Base-by-base conservation (phyloP, 2,888 invertebrate species). In the Lasioglossum marginatum region DNA sequence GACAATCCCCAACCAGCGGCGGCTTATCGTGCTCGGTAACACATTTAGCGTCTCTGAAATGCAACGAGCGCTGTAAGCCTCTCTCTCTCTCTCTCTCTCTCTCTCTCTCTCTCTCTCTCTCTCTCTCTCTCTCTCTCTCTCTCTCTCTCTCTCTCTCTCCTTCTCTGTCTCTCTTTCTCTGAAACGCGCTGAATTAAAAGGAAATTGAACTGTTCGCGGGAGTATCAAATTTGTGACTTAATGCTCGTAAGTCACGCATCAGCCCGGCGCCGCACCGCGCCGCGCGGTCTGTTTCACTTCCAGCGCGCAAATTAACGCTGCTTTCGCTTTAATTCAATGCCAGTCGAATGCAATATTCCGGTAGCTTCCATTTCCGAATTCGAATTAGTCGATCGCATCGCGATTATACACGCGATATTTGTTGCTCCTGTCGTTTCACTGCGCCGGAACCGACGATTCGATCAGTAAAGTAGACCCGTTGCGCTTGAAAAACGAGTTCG, bases 161-260 rank as follows among this genome's bases (percentile, higher is more conserved):
- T 23, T 45, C 45, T 45, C 45, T 45, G 8, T 6, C 52, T n/a
- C n/a, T 3, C 3, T 10, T 3, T n/a, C n/a, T 57, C n/a, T 12
- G 10, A 10, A n/a, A 4, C 16, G 16, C 48, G 77, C 57, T 78
- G 78, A 86, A 86, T 87, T 83, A 87, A 80, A 86, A 87, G 87
- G 86, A 87, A 87, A 87, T 87, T 87, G 87, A 77, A 87, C 86
- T 87, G 86, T 83, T 85, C 77, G 80, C 72, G 77, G 27, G 52
- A 66, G 75, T 73, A 73, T 79, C 66, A 77, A 84, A 76, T 86
- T 81, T 73, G 68, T 78, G 86, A 86, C 71, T 84, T 75, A 71
- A 82, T 70, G 75, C 83, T 78, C 87, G 52, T 86, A 87, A 86
- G 80, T 82, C 72, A 83, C 74, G 34, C 34, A 40, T 27, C 66